Evolutionary conservation across 2,797 vertebrate species (phyloP), one percentile per base, ranked within the genome.

Genomic region (Melanotaenia pygmaea): DNA sequence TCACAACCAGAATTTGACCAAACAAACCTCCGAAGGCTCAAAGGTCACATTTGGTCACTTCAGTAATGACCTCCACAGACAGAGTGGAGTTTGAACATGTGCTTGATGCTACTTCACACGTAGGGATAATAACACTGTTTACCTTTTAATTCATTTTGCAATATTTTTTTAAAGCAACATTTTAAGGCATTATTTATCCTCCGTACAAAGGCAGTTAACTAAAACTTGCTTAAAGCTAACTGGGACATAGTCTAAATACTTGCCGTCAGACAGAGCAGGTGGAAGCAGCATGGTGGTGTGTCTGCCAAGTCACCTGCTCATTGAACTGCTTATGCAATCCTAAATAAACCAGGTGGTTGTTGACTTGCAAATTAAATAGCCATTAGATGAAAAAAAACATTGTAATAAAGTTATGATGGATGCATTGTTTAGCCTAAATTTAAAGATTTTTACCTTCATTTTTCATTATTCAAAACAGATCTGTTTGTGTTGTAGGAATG

Each of bases 51-150:
- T 38, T 69, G 72, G 63, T 86, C 85, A 85, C 69, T 53, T 70
- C 40, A 61, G 72, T 80, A 81, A 89, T 87, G 82, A 83, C 82
- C 85, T 88, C 78, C 63, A 77, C 83, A 88, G 86, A 66, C 76
- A 71, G 50, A 60, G 9, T 12, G 35, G 58, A 67, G 63, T 65
- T 62, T 43, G 12, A 51, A 11, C 67, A 32, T 74, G 58, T 59
- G 61, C 22, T 26, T 63, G 66, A 60, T 40, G n/a, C 0, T 18
- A 54, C 22, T 57, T 18, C 50, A 43, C 60, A 38, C 10, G 16
- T 4, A 30, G 1, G 0, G 1, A 56, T n/a, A 60, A 68, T 51
- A 51, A 60, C n/a, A 47, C 14, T 54, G 37, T 64, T 16, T 61
- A 24, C 11, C 26, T 57, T 14, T 43, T 4, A 28, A 53, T 32